Evolutionary conservation across 53 echinoderm and acorn worm species (phyloP).

Genomic region (Pentamera pediparva): DNA sequence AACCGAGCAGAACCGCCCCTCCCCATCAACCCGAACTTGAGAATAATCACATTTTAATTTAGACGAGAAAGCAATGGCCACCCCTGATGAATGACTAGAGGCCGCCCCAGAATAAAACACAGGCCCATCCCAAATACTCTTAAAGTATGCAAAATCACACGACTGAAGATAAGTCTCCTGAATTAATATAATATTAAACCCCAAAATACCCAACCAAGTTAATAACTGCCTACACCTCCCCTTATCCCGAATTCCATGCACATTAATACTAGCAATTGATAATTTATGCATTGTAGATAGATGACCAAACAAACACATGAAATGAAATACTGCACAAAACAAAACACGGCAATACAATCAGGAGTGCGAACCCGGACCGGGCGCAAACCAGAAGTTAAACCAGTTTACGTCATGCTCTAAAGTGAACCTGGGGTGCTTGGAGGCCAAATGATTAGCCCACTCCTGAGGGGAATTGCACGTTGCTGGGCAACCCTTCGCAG

Average conservation of each 20-base stretch:
- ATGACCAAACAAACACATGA: too few species aligned
- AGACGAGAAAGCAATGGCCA: background rate
- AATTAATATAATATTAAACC: background rate
- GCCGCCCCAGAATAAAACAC: background rate
- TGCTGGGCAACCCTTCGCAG: too few species aligned
- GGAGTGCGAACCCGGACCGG: too few species aligned
- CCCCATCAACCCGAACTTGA: background rate
- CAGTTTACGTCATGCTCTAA: too few species aligned
- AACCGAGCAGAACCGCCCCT: background rate
- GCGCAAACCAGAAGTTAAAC: too few species aligned
- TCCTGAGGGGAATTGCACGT: too few species aligned
- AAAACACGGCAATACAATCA: too few species aligned
- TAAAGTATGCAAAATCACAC: background rate
- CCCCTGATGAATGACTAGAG: background rate
- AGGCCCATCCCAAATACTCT: background rate
- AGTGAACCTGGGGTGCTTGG: too few species aligned
- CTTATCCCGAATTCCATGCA: background rate
- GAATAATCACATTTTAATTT: background rate
- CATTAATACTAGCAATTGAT: background rate
- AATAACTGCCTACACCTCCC: background rate
- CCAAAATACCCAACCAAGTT: background rate
- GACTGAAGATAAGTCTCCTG: conserved; percentile 1
- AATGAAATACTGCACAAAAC: too few species aligned
- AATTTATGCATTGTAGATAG: too few species aligned
- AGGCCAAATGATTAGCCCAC: too few species aligned